Percentiles rank a stretch among this genome's conserved stretches.
Conservation (phyloP, 2,888 invertebrate genomes). For the Dusona sp. region DNA sequence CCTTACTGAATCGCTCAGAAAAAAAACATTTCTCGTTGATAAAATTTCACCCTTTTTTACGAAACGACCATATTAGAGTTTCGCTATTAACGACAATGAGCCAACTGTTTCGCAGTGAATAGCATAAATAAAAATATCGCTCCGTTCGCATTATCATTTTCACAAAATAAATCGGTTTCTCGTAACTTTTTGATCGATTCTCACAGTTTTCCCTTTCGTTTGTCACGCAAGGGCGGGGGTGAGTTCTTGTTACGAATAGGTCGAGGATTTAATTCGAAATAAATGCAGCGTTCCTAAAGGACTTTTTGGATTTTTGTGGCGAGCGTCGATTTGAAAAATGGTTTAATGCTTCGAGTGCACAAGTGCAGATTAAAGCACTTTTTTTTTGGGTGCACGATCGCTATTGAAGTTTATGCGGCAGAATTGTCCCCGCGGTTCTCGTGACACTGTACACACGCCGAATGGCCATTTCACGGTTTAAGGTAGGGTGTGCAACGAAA, state of each 20-base stretch:
- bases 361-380: neutral
- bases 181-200: neutral
- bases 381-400: constrained; percentile 1
- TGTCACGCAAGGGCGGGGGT: neutral
- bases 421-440: constrained; percentile 66
- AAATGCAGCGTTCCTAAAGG: constrained; percentile 65
- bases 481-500: constrained; percentile 73
- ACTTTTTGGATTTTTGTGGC: constrained; percentile 41
- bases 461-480: constrained; percentile 81
- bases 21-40: neutral
- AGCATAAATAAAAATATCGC: neutral
- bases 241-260: constrained; percentile 43
- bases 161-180: neutral
- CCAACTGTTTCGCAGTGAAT: constrained; percentile 1
- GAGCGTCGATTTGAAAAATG: constrained; percentile 68
- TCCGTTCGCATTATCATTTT: neutral
- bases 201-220: neutral
- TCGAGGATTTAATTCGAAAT: constrained; percentile 73
- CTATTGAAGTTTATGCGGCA: constrained; percentile 60
- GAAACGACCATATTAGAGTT: neutral
- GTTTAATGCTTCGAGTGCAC: constrained; percentile 25
- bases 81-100: neutral
- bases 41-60: neutral
- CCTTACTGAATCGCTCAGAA: neutral
- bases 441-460: constrained; percentile 69